Conservation (phyloP, 2,797 vertebrate species). For the Alectoris magna region DNA sequence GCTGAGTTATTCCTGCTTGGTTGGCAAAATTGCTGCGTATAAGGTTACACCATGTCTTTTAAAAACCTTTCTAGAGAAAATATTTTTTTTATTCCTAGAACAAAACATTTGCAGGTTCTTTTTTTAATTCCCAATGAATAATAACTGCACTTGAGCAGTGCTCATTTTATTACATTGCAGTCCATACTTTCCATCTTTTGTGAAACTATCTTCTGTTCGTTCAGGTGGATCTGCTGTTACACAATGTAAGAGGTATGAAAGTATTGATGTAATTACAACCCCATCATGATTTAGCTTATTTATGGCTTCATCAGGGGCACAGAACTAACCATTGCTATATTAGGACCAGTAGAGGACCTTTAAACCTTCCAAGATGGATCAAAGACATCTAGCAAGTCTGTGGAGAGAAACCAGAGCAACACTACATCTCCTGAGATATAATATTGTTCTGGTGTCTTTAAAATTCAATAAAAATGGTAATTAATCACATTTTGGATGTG, state of each 20-base stretch:
- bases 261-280: slow-evolving; percentile 76
- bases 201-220: neutral
- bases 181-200: neutral
- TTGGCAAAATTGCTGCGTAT: neutral
- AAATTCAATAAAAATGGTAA: neutral
- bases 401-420: neutral
- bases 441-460: neutral
- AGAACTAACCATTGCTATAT: neutral
- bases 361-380: neutral
- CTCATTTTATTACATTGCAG: neutral
- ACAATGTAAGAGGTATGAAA: slow-evolving; percentile 79
- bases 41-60: neutral
- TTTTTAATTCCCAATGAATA: neutral
- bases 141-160: neutral
- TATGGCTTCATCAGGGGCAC: neutral
- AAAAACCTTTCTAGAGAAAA: too few relatives aligned
- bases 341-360: neutral
- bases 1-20: neutral
- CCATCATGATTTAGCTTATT: neutral
- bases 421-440: neutral
- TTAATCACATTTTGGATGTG: neutral
- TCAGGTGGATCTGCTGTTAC: slow-evolving; percentile 80
- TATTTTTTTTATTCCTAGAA: neutral
- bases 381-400: neutral
- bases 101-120: neutral